These are phyloP conservation scores for Sigmodon hispidus DNA, from an alignment of 2,113 vertebrate genomes.

Conservation along the genomic window DNA sequence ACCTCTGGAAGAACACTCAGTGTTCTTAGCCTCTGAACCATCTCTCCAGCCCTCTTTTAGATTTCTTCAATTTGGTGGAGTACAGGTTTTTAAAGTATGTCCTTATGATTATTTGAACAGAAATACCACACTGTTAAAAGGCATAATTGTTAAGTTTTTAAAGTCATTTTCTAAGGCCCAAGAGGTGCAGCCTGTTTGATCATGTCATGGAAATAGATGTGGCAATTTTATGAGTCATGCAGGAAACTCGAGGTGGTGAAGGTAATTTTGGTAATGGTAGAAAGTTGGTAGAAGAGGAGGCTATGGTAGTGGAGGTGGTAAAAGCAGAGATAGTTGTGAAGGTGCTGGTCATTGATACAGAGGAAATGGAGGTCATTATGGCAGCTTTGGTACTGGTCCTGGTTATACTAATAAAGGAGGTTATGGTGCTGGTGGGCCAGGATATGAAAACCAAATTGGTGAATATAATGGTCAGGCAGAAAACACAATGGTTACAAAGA, in stretches of 20 bases:
- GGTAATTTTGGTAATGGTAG: background rate
- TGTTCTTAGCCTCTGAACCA: no score
- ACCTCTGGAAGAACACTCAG: no score
- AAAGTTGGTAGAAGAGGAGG: background rate
- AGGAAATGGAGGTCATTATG: background rate
- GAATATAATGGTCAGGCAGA: background rate
- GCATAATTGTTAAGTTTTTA: background rate
- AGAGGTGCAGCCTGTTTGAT: background rate
- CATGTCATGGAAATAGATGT: background rate
- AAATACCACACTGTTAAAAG: background rate
- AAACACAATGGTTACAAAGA: background rate
- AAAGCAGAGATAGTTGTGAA: background rate
- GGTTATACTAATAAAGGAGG: background rate
- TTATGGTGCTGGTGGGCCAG: background rate
- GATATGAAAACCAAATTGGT: background rate
- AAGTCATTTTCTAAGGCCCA: background rate
- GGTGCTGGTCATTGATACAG: background rate
- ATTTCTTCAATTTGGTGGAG: no score
- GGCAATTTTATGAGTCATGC: background rate
- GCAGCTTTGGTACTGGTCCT: background rate
- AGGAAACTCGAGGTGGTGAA: background rate
- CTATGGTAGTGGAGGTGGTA: background rate
- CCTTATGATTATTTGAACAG: background rate
- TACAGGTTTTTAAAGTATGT: no score
- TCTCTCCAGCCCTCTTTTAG: no score